Conservation (phyloP, 2,888 invertebrate genomes). For the Alentia gelatinosa region DNA sequence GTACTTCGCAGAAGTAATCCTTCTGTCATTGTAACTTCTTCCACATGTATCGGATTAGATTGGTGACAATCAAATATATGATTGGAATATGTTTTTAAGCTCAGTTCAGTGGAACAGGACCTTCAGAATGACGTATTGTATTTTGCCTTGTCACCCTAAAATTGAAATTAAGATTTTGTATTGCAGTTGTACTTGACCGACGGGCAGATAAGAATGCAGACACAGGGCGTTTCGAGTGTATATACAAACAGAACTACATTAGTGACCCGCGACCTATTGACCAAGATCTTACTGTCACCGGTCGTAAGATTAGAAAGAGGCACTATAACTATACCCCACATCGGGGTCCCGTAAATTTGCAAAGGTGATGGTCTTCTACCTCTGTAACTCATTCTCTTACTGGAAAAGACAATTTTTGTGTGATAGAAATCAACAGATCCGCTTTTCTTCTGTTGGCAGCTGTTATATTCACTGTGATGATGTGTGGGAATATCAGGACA, state of each 20-base stretch:
- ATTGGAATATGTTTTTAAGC: too few relatives aligned
- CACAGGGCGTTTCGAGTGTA: constrained; percentile 78
- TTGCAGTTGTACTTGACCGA: constrained; percentile 78
- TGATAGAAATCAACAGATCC: background rate
- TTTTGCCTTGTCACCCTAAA: too few relatives aligned
- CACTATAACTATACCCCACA: constrained; percentile 32
- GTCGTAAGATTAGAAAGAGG: constrained; percentile 50
- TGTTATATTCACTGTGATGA: too few relatives aligned
- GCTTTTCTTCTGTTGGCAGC: background rate
- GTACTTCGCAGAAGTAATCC: too few relatives aligned
- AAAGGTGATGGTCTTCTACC: background rate
- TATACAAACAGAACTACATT: constrained; percentile 76
- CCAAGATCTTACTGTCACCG: constrained; percentile 72
- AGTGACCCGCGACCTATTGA: constrained; percentile 79
- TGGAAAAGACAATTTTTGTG: background rate
- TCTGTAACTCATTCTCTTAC: background rate
- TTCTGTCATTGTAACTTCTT: too few relatives aligned
- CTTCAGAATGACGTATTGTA: too few relatives aligned
- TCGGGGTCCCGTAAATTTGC: background rate
- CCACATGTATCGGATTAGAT: too few relatives aligned
- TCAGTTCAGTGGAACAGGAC: too few relatives aligned
- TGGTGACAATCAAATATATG: too few relatives aligned
- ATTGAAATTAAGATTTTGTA: too few relatives aligned
- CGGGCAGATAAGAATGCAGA: constrained; percentile 77
- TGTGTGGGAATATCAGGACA: too few relatives aligned